Evolutionary conservation across 2,797 vertebrate genomes (phyloP), one percentile per base, ranked within the genome.

Genomic region (Scarus forsteni): DNA sequence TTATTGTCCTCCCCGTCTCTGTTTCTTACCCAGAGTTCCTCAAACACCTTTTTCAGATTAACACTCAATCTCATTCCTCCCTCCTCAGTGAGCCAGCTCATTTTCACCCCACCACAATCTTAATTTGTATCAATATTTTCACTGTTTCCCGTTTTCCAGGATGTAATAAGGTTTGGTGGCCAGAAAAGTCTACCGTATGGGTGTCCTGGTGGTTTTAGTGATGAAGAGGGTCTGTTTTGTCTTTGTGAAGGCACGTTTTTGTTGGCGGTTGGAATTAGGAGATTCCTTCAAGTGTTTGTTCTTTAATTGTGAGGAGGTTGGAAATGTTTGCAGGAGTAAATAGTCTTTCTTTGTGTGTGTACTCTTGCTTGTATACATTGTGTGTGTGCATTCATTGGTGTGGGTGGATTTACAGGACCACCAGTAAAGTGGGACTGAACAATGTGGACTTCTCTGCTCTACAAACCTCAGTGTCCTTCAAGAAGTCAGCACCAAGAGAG

Each of bases 191-290:
- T 73, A 72, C 86, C 88, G 91, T 92, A 80, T 77, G 51, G 40
- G 53, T 71, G 43, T 48, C 86, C 74, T 43, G 3, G 54, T 0
- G 81, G 67, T 83, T 84, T 62, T 89, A 85, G 90, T 83, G 68
- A 86, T 70, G 81, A 80, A 79, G 80, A 63, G 86, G 77, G 73
- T 1, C 79, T 80, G 8, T 48, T 46, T 86, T 85, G 3, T 42
- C 10, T 42, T 86, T 84, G 89, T 89, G 81, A 83, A 84, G 84
- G 88, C 88, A 90, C 89, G 90, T 89, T 88, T 91, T 93, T 81
- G 91, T 93, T 95, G 92, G 93, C 73, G 5, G 89, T 75, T 89
- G 87, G 94, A 94, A 92, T 92, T 85, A 88, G 87, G 92, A 88
- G 80, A 87, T 88, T 91, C 91, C 83, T 92, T 75, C 62, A 84